Percentiles rank a stretch among this genome's conserved stretches.
Evolutionary conservation across 2,888 invertebrate species (phyloP).

Genomic region (Agonopterix subpropinquella): DNA sequence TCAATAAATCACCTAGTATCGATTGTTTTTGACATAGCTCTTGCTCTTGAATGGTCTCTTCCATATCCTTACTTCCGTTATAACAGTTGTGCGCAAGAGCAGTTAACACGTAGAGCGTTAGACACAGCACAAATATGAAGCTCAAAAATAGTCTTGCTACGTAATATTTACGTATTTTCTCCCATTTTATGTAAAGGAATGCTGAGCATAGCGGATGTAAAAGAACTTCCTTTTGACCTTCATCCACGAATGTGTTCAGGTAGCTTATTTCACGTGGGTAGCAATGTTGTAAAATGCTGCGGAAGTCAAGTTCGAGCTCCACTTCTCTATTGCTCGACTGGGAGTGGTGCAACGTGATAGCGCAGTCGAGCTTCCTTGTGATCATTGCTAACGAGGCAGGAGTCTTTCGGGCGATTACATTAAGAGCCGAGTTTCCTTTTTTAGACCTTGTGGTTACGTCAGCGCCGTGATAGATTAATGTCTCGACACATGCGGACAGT

Average conservation of each 20-base stretch:
- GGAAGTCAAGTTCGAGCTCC: constrained; percentile 87
- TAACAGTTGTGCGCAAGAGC: constrained; percentile 90
- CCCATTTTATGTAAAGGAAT: constrained; percentile 92
- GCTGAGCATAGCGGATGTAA: constrained; percentile 92
- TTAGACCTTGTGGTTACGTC: constrained; percentile 93
- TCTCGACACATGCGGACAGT: constrained; percentile 88
- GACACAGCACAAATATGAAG: constrained; percentile 85
- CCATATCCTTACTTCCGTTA: constrained; percentile 86
- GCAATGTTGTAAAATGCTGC: constrained; percentile 87
- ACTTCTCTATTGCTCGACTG: constrained; percentile 88
- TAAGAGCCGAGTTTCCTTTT: constrained; percentile 89
- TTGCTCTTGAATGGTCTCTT: constrained; percentile 82
- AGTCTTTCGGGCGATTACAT: constrained; percentile 90
- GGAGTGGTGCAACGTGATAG: constrained; percentile 85
- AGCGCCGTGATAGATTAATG: constrained; percentile 88
- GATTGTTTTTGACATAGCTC: constrained; percentile 87
- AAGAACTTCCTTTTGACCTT: constrained; percentile 91
- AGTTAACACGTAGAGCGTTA: constrained; percentile 88
- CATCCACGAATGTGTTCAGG: constrained; percentile 90
- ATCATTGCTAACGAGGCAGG: constrained; percentile 90
- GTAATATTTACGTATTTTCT: constrained; percentile 91
- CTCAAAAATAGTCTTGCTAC: constrained; percentile 86
- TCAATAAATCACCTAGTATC: constrained; percentile 83
- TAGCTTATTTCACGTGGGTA: constrained; percentile 91
- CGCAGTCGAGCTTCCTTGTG: constrained; percentile 86